Evolutionary conservation across 2,888 invertebrate species (phyloP).

Genomic region (Archips crataeganus): DNA sequence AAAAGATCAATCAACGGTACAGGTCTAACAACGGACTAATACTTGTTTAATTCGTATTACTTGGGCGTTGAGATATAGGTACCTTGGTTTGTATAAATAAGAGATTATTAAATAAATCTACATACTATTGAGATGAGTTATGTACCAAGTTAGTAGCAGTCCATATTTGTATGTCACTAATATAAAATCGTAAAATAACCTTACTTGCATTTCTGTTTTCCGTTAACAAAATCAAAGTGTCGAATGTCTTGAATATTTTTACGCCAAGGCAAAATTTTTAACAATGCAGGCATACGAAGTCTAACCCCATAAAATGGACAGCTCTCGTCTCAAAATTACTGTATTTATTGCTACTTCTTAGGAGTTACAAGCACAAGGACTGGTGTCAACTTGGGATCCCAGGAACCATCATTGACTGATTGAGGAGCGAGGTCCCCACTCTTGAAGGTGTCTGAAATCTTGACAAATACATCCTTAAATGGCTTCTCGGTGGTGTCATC

Average conservation of each 20-base stretch:
- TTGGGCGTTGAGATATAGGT: background rate
- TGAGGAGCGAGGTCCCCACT: conserved; percentile 69
- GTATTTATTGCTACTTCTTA: conserved; percentile 51
- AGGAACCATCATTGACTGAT: conserved; percentile 64
- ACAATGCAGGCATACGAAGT: background rate
- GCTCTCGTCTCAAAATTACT: conserved; percentile 23
- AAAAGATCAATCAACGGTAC: conserved; percentile 21
- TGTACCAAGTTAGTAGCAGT: background rate
- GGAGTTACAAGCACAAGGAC: conserved; percentile 70
- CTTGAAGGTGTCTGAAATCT: conserved; percentile 67
- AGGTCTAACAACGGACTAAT: background rate
- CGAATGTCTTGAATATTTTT: too few relatives aligned
- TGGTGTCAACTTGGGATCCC: conserved; percentile 72
- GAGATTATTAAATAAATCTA: conserved; percentile 2
- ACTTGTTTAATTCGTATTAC: background rate
- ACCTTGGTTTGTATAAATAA: background rate
- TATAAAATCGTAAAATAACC: background rate
- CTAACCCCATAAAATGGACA: background rate
- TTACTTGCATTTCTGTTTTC: background rate
- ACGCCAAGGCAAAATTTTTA: background rate
- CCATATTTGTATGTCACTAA: background rate
- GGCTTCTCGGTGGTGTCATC: conserved; percentile 61
- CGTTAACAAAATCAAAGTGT: too few relatives aligned
- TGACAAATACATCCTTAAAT: conserved; percentile 66
- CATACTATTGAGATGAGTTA: background rate